Evolutionary conservation across 2,797 vertebrate genomes (phyloP).

Genomic region (Scyliorhinus canicula): DNA sequence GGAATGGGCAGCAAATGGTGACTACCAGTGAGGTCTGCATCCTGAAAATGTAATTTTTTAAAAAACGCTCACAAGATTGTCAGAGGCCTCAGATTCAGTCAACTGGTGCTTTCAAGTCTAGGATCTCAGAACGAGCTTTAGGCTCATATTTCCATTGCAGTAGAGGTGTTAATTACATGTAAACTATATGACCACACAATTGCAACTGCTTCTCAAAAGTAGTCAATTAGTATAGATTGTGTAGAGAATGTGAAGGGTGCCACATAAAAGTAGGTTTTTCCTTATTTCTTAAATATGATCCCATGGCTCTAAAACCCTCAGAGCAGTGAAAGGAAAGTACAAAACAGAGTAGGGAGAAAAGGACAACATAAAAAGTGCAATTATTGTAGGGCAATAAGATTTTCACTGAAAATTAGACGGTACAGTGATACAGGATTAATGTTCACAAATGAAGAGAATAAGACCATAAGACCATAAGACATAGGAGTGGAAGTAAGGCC

Average conservation of each 20-base stretch:
- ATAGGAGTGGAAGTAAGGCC: too few relatives aligned
- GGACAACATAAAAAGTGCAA: neutral
- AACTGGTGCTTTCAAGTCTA: neutral
- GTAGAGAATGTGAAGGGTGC: neutral
- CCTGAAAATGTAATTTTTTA: neutral
- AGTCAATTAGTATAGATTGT: neutral
- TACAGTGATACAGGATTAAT: neutral
- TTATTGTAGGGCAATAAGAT: neutral
- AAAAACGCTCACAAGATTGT: neutral
- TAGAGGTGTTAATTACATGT: neutral
- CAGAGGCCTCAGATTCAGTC: neutral
- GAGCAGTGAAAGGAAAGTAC: neutral
- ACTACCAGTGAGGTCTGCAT: neutral
- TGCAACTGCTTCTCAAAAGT: neutral
- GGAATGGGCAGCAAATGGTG: too few relatives aligned
- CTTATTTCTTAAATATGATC: neutral
- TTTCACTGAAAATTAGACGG: neutral
- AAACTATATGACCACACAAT: neutral
- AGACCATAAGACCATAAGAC: too few relatives aligned
- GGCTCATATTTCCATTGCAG: neutral
- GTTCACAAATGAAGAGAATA: neutral
- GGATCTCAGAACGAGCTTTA: neutral
- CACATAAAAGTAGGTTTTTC: neutral
- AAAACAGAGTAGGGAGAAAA: neutral
- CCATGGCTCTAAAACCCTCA: neutral